phyloP scores from a whole-genome alignment of 2,888 invertebrate genomes.

The Crepidodera aurea region DNA sequence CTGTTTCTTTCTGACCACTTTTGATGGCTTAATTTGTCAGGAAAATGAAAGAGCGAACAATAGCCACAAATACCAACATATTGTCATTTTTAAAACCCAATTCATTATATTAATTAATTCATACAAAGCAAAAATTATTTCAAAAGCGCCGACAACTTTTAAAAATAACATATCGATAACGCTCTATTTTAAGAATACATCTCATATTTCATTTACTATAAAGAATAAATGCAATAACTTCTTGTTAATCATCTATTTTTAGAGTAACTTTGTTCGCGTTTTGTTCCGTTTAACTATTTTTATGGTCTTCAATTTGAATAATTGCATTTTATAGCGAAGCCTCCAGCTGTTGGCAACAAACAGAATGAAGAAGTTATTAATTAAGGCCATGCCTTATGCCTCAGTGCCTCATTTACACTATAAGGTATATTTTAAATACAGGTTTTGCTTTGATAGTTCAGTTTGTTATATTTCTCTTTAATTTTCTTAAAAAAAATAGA shows the following conservation, averaged over 20 bases:
- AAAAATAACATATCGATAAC: constrained; percentile 13
- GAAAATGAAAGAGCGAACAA: too few relatives aligned
- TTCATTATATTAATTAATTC: too few relatives aligned
- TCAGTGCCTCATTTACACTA: background rate
- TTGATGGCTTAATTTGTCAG: too few relatives aligned
- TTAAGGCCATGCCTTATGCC: constrained; percentile 3
- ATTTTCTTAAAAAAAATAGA: too few relatives aligned
- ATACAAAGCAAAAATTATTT: too few relatives aligned
- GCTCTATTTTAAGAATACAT: constrained; percentile 5
- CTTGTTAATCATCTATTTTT: constrained; percentile 2
- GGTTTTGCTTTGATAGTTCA: constrained; percentile 35
- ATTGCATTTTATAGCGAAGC: constrained; percentile 17
- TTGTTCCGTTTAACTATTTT: constrained; percentile 3
- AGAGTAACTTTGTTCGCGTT: constrained; percentile 2
- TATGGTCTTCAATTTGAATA: constrained; percentile 17
- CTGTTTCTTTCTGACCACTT: too few relatives aligned
- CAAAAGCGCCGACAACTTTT: background rate
- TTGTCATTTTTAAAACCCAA: too few relatives aligned
- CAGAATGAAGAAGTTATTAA: constrained; percentile 16
- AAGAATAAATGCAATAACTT: background rate
- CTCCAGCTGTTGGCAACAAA: constrained; percentile 11
- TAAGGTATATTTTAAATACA: background rate
- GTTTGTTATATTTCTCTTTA: too few relatives aligned
- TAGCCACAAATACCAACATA: too few relatives aligned
- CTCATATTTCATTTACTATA: constrained; percentile 10